Percentiles rank a stretch among this genome's conserved stretches.
Conservation (phyloP, 2,113 vertebrate species). For the Vidua chalybeata region DNA sequence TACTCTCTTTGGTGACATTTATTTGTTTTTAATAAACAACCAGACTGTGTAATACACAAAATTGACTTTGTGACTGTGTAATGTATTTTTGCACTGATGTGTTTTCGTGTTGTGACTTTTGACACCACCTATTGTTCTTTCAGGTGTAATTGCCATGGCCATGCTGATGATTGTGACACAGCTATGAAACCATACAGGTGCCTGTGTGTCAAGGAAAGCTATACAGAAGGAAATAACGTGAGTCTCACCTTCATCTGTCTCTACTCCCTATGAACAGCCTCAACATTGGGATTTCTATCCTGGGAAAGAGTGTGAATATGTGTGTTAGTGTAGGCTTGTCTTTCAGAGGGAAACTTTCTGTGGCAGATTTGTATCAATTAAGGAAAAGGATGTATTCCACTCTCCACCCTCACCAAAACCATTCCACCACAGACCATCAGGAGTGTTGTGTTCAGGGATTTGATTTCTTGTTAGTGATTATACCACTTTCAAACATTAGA, state of each 20-base stretch:
- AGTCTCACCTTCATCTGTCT: slow-evolving; percentile 56
- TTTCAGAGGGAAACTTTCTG: not conserved
- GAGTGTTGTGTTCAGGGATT: not conserved
- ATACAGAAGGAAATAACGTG: slow-evolving; percentile 86
- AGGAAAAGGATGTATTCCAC: not conserved
- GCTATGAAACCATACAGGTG: slow-evolving; percentile 80
- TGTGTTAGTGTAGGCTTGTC: not conserved
- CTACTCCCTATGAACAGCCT: not conserved
- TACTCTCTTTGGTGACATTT: not conserved
- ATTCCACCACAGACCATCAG: not conserved
- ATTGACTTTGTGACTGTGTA: not conserved
- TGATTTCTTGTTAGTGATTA: not conserved
- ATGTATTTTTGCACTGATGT: not conserved
- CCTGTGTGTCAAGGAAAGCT: slow-evolving; percentile 81
- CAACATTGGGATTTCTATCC: not conserved
- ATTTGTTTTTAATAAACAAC: not conserved
- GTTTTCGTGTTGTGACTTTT: not conserved
- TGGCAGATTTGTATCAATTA: not conserved
- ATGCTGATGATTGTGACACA: slow-evolving; percentile 83
- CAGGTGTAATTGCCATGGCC: slow-evolving; percentile 91
- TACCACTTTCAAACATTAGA: not conserved
- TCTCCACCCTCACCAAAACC: not conserved
- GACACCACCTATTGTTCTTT: not conserved
- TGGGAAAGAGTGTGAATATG: not conserved
- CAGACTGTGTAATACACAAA: not conserved